Evolutionary conservation across 2,888 invertebrate genomes (phyloP).

Genomic region (Masnerella sp.): DNA sequence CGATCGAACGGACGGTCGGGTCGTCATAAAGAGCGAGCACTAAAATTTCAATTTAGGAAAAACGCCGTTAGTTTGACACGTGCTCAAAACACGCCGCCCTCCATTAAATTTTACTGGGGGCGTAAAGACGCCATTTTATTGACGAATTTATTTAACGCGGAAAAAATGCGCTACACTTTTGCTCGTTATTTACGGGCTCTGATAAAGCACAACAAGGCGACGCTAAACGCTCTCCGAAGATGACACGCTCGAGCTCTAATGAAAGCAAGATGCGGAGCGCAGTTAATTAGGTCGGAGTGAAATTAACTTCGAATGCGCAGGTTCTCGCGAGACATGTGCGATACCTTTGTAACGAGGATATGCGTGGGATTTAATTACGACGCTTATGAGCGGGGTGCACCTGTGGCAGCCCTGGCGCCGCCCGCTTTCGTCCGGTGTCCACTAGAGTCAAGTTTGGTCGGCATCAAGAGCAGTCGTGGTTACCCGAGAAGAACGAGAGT

Average conservation of each 20-base stretch:
- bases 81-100: conserved; percentile 27
- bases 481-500: conserved; percentile 63
- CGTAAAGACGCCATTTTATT: too few relatives aligned
- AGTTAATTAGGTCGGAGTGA: conserved; percentile 45
- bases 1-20: too few relatives aligned
- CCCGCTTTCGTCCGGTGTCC: conserved; percentile 31
- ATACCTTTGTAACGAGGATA: conserved; percentile 32
- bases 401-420: not conserved
- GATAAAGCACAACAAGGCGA: conserved; percentile 3
- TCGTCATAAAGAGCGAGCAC: too few relatives aligned
- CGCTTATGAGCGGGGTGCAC: not conserved
- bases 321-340: conserved; percentile 15
- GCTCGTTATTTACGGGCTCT: too few relatives aligned
- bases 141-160: too few relatives aligned
- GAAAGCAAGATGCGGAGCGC: conserved; percentile 34
- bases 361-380: conserved; percentile 42
- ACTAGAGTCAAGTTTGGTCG: conserved; percentile 57
- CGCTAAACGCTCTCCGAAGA: conserved; percentile 31
- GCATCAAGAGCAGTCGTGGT: conserved; percentile 61
- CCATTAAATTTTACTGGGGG: too few relatives aligned
- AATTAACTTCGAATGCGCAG: conserved; percentile 38
- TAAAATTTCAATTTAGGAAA: conserved; percentile 34
- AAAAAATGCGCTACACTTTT: too few relatives aligned
- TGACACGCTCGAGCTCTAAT: conserved; percentile 41
- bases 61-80: conserved; percentile 22